Conservation (phyloP, 2,797 vertebrate genomes). For the Alosa sapidissima region DNA sequence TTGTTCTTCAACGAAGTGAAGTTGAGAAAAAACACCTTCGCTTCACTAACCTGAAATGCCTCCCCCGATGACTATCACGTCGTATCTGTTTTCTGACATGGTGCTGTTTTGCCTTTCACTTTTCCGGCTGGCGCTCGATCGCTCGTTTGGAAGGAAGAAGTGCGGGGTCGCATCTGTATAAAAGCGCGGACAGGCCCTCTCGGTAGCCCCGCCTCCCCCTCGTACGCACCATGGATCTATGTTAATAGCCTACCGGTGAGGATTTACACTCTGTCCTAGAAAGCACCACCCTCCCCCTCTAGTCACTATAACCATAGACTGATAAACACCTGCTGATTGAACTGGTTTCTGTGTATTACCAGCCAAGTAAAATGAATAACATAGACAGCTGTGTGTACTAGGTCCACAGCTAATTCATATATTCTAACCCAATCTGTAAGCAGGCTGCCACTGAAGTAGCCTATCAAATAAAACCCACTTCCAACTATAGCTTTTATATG, state of each 20-base stretch:
- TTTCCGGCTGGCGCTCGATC: slow-evolving; percentile 30
- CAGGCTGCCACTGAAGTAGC: no score
- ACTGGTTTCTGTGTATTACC: neutral
- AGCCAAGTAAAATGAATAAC: neutral
- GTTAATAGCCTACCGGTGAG: slow-evolving; percentile 15
- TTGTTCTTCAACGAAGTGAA: slow-evolving; percentile 16
- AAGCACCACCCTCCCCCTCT: slow-evolving; percentile 2
- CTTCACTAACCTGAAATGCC: slow-evolving; percentile 88
- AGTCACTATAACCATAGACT: neutral
- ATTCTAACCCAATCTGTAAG: neutral
- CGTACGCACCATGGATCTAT: slow-evolving; percentile 14
- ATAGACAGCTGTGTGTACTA: neutral
- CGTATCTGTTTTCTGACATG: slow-evolving; percentile 81
- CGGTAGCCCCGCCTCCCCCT: slow-evolving; percentile 47
- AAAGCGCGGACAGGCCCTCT: slow-evolving; percentile 59
- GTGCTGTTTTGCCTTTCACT: slow-evolving; percentile 37
- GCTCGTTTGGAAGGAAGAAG: slow-evolving; percentile 53
- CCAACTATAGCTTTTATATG: no score
- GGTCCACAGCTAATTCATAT: neutral
- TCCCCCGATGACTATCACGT: slow-evolving; percentile 89
- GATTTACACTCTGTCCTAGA: slow-evolving; percentile 16
- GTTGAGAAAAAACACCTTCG: slow-evolving; percentile 23
- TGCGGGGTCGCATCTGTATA: slow-evolving; percentile 66
- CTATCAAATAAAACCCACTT: no score
- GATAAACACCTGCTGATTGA: slow-evolving; percentile 16